These are phyloP conservation scores for Brachystomella parvula DNA, from an alignment of 1,140 invertebrate genomes.

Conservation along the genomic window DNA sequence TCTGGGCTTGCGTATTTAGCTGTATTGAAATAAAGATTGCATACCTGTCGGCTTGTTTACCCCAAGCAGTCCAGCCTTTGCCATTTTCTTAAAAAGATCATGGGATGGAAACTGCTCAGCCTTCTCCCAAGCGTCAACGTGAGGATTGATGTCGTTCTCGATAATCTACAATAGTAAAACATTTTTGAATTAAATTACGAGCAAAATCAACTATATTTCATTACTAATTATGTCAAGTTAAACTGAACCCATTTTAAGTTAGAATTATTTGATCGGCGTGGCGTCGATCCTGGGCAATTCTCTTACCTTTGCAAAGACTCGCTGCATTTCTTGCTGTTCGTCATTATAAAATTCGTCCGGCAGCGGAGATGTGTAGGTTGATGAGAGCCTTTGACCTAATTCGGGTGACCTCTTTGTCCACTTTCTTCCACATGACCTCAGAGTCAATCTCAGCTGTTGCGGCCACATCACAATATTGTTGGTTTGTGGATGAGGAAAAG, in stretches of 20 bases:
- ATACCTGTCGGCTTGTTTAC: constrained; percentile 47
- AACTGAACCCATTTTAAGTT: constrained; percentile 1
- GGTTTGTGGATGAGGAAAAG: no score
- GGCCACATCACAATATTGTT: no score
- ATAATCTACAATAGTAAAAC: constrained; percentile 42
- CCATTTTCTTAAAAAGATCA: constrained; percentile 52
- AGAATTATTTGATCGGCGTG: background rate
- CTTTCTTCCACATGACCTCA: no score
- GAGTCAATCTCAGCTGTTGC: no score
- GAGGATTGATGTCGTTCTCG: constrained; percentile 54
- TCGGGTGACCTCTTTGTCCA: background rate
- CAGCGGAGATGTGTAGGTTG: constrained; percentile 24
- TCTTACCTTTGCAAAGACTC: constrained; percentile 30
- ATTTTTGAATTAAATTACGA: background rate
- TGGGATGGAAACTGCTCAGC: constrained; percentile 49
- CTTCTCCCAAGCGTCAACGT: constrained; percentile 53
- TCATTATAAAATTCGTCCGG: constrained; percentile 34
- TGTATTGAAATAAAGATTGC: no score
- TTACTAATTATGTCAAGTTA: background rate
- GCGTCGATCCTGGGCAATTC: no score
- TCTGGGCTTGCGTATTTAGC: background rate
- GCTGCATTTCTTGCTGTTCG: constrained; percentile 33
- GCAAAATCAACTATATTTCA: no score
- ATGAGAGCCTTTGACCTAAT: background rate
- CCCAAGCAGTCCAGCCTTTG: constrained; percentile 51